These are phyloP conservation scores for Molorchus minor DNA, from an alignment of 2,888 invertebrate species.

Conservation along the genomic window DNA sequence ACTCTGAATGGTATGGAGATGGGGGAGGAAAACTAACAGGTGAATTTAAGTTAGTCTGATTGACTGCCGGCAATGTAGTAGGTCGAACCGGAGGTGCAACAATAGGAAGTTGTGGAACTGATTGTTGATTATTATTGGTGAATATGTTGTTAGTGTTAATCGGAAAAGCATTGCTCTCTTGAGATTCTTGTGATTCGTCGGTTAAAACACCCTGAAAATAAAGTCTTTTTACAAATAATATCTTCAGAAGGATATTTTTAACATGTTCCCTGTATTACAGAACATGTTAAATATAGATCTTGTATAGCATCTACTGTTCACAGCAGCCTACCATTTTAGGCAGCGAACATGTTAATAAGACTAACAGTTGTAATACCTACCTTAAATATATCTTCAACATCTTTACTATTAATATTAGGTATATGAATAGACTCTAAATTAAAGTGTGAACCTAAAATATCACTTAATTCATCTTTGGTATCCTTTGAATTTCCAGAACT, in stretches of 20 bases:
- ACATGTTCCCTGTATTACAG: no score
- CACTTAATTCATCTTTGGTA: conserved; percentile 76
- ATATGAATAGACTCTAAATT: conserved; percentile 83
- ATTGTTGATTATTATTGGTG: conserved; percentile 30
- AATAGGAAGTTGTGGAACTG: conserved; percentile 42
- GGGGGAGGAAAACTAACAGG: conserved; percentile 80
- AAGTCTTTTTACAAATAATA: not conserved
- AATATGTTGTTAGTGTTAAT: conserved; percentile 43
- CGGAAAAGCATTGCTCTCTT: conserved; percentile 72
- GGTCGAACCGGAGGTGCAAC: conserved; percentile 59
- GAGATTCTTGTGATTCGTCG: conserved; percentile 83
- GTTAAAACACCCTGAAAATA: conserved; percentile 74
- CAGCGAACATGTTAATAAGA: no score
- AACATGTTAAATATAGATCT: no score
- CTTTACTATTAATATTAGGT: conserved; percentile 89
- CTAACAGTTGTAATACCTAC: conserved; percentile 41
- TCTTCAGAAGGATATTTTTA: conserved; percentile 7
- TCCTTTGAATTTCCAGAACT: conserved; percentile 64
- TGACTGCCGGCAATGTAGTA: conserved; percentile 62
- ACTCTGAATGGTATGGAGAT: conserved; percentile 82
- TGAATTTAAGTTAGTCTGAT: conserved; percentile 67
- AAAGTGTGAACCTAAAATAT: conserved; percentile 74
- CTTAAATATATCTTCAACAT: conserved; percentile 92
- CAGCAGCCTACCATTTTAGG: no score
- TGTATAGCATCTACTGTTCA: no score